These are phyloP conservation scores for Ceyx margarethae DNA, from an alignment of 2,113 vertebrate species.

Conservation along the genomic window DNA sequence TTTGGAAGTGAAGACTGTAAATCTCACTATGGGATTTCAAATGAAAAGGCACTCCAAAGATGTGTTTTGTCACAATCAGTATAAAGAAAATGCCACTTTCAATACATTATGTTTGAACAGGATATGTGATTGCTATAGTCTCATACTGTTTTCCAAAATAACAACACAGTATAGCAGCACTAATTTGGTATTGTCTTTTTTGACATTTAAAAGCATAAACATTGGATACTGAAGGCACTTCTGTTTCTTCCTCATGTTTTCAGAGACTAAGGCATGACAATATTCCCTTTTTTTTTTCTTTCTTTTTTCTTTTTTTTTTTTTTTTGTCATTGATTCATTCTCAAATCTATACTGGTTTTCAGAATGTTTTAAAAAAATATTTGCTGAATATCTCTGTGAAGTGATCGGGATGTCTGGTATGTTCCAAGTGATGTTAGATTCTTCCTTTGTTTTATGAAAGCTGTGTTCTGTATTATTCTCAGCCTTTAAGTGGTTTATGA, in stretches of 20 bases:
- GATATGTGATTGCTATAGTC: neutral
- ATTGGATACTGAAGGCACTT: neutral
- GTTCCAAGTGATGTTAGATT: neutral
- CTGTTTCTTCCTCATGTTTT: neutral
- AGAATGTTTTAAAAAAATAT: neutral
- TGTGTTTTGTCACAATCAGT: neutral
- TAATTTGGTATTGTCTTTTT: neutral
- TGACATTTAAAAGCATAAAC: neutral
- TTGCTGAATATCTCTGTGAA: conserved; percentile 11
- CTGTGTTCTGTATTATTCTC: neutral
- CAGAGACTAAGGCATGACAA: neutral
- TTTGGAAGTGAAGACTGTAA: neutral
- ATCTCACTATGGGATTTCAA: neutral
- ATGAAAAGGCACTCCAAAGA: neutral
- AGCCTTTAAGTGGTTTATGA: conserved; percentile 15
- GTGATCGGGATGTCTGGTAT: neutral
- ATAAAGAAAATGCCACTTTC: neutral
- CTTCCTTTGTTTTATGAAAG: conserved; percentile 5
- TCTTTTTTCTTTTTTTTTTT: too few relatives aligned
- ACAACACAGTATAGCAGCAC: neutral
- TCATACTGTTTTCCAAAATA: neutral
- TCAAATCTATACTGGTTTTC: neutral
- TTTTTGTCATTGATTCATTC: neutral
- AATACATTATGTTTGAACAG: neutral
- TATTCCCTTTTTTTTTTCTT: neutral